Percentiles rank a stretch among this genome's conserved stretches.
Evolutionary conservation across 2,888 invertebrate species (phyloP).

Genomic region (Piscicola geometra): DNA sequence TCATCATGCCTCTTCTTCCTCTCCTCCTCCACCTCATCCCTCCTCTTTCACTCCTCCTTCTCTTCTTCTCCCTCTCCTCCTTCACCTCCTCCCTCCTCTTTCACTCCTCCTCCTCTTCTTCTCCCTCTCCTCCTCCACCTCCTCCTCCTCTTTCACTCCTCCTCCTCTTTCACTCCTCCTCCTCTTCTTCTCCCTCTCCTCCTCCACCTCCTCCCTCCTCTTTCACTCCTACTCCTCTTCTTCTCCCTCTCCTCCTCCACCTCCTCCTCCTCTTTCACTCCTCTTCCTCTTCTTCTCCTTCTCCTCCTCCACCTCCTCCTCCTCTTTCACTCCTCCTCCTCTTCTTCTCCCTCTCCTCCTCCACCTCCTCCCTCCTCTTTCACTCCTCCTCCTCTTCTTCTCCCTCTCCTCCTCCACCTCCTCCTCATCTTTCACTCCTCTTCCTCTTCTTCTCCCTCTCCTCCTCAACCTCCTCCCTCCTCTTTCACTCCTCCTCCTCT

Average conservation of each 20-base stretch:
- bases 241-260: background rate
- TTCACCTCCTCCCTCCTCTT: slow-evolving; percentile 6
- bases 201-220: background rate
- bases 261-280: background rate
- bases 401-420: background rate
- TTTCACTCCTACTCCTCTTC: slow-evolving; percentile 8
- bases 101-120: background rate
- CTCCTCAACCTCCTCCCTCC: too few relatives aligned
- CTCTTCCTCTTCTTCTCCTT: background rate
- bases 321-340: background rate
- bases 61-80: background rate
- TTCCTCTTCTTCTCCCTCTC: background rate
- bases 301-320: background rate
- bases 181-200: background rate
- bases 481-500: too few relatives aligned
- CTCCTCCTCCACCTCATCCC: background rate
- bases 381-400: background rate
- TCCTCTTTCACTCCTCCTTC: slow-evolving; percentile 1
- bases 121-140: background rate
- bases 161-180: background rate
- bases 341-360: background rate
- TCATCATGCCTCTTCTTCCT: background rate
- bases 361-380: background rate
- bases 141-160: background rate
- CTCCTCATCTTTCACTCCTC: background rate